Conservation (phyloP, 30 jellyfish, hydroid and myxozoan genomes). For the Nemopilema nomurai region DNA sequence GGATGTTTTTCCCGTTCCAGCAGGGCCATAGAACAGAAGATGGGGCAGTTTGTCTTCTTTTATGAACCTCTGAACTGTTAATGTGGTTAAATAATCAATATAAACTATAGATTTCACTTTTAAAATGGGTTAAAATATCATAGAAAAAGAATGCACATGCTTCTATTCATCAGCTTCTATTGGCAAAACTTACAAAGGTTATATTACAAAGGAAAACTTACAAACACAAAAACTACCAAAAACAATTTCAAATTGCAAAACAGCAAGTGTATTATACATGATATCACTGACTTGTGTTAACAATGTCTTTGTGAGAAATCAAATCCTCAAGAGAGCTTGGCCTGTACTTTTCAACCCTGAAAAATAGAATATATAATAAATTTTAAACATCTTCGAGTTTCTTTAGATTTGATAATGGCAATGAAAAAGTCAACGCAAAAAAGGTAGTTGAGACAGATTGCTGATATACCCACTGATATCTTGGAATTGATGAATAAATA, state of each 20-base stretch:
- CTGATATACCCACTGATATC: too few relatives aligned
- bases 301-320: conserved; percentile 86
- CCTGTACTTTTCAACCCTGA: conserved; percentile 95
- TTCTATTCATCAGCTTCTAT: too few relatives aligned
- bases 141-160: neutral
- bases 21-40: conserved; percentile 98
- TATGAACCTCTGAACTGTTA: conserved; percentile 85
- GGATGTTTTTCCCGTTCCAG: conserved; percentile 99
- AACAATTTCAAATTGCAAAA: too few relatives aligned
- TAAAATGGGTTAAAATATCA: neutral
- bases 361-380: neutral
- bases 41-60: conserved; percentile 95
- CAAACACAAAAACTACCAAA: neutral
- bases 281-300: conserved; percentile 66
- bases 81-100: neutral
- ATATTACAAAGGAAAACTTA: neutral
- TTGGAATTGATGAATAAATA: too few relatives aligned
- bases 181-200: too few relatives aligned
- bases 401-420: neutral
- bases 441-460: too few relatives aligned
- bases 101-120: neutral
- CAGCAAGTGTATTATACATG: neutral
- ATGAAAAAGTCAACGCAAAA: too few relatives aligned
- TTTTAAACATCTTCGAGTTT: neutral
- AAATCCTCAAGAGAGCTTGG: conserved; percentile 90